Evolutionary conservation across 2,113 vertebrate species (phyloP).

Genomic region (Axis porcinus): DNA sequence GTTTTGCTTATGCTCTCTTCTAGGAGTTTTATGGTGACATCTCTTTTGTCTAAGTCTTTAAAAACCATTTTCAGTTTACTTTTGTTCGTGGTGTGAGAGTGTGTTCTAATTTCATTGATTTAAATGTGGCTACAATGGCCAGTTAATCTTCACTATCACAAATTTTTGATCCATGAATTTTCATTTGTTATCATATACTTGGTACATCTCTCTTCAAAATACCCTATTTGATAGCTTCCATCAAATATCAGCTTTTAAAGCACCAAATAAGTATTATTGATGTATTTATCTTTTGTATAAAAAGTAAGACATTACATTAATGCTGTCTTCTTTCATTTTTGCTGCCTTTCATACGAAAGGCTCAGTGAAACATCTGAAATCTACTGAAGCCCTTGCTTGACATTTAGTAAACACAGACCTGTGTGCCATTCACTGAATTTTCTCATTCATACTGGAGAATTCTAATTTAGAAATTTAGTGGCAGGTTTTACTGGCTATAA

Average conservation of each 20-base stretch:
- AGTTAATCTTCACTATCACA: not conserved
- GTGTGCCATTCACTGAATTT: not conserved
- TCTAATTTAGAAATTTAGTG: not conserved
- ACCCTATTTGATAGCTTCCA: not conserved
- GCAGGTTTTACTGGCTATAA: not conserved
- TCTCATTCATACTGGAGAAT: not conserved
- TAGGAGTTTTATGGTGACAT: not conserved
- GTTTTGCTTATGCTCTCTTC: not conserved
- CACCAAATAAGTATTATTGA: not conserved
- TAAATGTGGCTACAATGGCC: not conserved
- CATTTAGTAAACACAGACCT: not conserved
- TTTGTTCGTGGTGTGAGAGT: not conserved
- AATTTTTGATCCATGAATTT: not conserved
- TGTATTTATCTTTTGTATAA: not conserved
- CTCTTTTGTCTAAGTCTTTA: not conserved
- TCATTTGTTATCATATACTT: not conserved
- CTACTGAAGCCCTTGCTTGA: not conserved
- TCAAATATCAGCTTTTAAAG: not conserved
- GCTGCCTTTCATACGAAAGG: not conserved
- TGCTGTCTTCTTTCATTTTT: not conserved
- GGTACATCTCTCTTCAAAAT: not conserved
- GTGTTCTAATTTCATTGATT: not conserved
- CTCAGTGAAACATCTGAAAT: not conserved
- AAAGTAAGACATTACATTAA: not conserved
- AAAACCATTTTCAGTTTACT: not conserved